Percentiles rank a stretch among this genome's conserved stretches.
Conservation (phyloP, 1,140 invertebrate species). For the Sycophila sp. region DNA sequence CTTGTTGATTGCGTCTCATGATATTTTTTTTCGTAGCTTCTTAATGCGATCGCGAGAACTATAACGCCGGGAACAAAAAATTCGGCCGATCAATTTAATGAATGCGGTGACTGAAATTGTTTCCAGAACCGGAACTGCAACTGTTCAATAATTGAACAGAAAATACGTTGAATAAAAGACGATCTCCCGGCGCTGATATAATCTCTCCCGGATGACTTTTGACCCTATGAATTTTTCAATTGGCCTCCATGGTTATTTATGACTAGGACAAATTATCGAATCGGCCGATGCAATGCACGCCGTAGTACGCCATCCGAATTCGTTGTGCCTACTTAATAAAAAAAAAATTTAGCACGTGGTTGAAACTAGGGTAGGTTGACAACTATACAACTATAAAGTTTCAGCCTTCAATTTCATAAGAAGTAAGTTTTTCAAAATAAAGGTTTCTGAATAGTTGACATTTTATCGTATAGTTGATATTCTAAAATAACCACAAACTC, state of each 20-base stretch:
- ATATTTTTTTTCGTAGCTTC: too few relatives aligned
- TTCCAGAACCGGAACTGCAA: neutral
- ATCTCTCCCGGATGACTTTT: conserved; percentile 16
- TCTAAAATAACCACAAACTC: too few relatives aligned
- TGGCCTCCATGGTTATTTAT: neutral
- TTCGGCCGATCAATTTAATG: neutral
- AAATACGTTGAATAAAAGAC: conserved; percentile 4
- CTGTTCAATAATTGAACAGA: conserved; percentile 7
- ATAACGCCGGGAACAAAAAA: too few relatives aligned
- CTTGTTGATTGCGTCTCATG: too few relatives aligned
- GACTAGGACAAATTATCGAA: neutral
- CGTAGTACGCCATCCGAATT: neutral
- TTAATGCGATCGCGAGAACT: too few relatives aligned
- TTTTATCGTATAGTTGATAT: too few relatives aligned
- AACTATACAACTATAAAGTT: too few relatives aligned
- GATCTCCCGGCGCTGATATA: neutral
- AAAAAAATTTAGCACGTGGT: neutral
- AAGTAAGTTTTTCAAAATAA: too few relatives aligned
- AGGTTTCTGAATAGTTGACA: too few relatives aligned
- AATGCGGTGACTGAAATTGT: neutral
- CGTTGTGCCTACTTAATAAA: too few relatives aligned
- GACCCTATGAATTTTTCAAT: conserved; percentile 20
- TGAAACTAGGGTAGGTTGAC: neutral
- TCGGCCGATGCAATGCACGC: neutral
- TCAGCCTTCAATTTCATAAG: neutral